These are phyloP conservation scores for Zosterops japonicus DNA, from an alignment of 2,113 vertebrate genomes.

Conservation along the genomic window DNA sequence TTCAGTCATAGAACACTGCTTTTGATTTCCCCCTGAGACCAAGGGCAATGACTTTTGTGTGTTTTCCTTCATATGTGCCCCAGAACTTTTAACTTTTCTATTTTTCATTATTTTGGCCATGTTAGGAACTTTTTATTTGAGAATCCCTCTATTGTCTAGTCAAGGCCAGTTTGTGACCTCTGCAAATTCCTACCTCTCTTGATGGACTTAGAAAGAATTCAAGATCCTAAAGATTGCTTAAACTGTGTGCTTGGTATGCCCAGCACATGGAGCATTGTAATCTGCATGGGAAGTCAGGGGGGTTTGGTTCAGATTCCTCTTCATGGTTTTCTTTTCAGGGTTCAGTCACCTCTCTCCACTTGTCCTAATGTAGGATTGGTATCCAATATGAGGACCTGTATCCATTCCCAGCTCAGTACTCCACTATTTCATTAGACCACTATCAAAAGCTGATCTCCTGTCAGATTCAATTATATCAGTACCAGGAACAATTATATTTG, in stretches of 20 bases:
- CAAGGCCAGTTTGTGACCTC: not conserved
- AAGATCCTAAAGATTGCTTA: not conserved
- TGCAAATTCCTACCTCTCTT: not conserved
- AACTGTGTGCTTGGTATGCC: not conserved
- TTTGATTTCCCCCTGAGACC: not conserved
- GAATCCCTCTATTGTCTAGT: not conserved
- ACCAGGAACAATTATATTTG: not conserved
- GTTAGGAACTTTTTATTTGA: not conserved
- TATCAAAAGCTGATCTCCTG: not conserved
- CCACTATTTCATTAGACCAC: not conserved
- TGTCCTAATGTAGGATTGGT: not conserved
- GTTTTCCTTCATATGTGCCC: not conserved
- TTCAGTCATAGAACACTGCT: not conserved
- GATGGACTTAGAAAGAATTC: not conserved
- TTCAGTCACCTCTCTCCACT: not conserved
- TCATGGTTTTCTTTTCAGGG: not conserved
- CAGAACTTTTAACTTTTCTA: not conserved
- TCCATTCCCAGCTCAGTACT: not conserved
- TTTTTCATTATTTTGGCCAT: not conserved
- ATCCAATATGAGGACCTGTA: not conserved
- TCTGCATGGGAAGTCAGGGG: not conserved
- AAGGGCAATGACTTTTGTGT: not conserved
- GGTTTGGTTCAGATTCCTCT: not conserved
- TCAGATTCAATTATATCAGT: not conserved
- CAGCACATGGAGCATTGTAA: not conserved